Evolutionary conservation across 2,113 vertebrate species (phyloP).

Genomic region (Cettia cetti): DNA sequence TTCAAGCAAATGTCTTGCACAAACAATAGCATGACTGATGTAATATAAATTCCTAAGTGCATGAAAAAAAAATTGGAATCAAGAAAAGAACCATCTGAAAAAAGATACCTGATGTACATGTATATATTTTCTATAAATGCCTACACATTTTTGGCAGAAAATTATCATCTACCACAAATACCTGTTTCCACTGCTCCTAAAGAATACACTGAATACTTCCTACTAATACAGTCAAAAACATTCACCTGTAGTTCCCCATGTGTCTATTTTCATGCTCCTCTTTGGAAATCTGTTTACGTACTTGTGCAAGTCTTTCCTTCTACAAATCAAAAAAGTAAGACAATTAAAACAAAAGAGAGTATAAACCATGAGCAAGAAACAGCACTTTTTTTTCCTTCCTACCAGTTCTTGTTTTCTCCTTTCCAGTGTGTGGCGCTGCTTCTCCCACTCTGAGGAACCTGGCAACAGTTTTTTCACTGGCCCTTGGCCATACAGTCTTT

Average conservation of each 20-base stretch:
- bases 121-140: background rate
- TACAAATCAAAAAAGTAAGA: constrained; percentile 71
- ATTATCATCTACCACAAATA: background rate
- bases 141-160: background rate
- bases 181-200: background rate
- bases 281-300: constrained; percentile 92
- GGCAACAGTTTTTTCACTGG: constrained; percentile 86
- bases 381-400: constrained; percentile 1
- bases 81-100: background rate
- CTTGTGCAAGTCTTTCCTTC: constrained; percentile 94
- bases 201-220: background rate
- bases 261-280: constrained; percentile 95
- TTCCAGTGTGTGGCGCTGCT: constrained; percentile 89
- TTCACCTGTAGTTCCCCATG: constrained; percentile 97
- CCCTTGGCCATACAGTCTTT: constrained; percentile 91
- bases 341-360: constrained; percentile 14
- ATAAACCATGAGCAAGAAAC: background rate
- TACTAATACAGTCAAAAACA: background rate
- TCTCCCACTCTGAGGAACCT: constrained; percentile 92
- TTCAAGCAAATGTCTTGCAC: background rate
- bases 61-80: background rate
- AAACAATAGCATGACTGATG: background rate
- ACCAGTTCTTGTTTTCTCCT: constrained; percentile 93
- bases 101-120: background rate
- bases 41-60: background rate